Conservation (phyloP, 30 jellyfish, hydroid and myxozoan species). For the Hydractinia echinata region DNA sequence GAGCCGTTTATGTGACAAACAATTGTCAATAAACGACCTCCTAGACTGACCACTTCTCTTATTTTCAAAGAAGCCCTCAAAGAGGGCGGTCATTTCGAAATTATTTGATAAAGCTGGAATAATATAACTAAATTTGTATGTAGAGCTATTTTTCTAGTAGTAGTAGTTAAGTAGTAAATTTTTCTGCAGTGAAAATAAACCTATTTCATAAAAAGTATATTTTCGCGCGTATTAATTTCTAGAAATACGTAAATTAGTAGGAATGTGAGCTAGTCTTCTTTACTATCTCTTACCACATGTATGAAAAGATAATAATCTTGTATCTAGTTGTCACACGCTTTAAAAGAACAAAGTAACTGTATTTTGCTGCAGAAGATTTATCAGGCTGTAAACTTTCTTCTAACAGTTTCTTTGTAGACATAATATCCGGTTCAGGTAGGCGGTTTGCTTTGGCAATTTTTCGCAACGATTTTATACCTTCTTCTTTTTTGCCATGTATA, state of each 20-base stretch:
- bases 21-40: background rate
- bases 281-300: background rate
- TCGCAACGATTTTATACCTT: background rate
- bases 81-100: too few species aligned
- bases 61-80: too few species aligned
- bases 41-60: too few species aligned
- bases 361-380: background rate
- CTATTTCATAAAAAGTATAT: too few species aligned
- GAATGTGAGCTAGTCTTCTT: too few species aligned
- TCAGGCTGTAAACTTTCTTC: background rate
- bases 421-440: background rate
- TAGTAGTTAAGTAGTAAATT: too few species aligned
- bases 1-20: background rate
- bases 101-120: too few species aligned
- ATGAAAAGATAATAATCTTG: background rate
- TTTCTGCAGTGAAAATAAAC: too few species aligned
- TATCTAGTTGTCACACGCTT: background rate
- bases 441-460: conserved; percentile 10
- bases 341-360: background rate
- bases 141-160: too few species aligned
- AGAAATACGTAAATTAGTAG: too few species aligned
- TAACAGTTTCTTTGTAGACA: background rate
- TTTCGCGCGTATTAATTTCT: too few species aligned
- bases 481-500: conserved; percentile 6
- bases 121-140: too few species aligned